Percentiles rank a stretch among this genome's conserved stretches.
Conservation (phyloP, 2,888 invertebrate species). For the Aleiodes alternator region DNA sequence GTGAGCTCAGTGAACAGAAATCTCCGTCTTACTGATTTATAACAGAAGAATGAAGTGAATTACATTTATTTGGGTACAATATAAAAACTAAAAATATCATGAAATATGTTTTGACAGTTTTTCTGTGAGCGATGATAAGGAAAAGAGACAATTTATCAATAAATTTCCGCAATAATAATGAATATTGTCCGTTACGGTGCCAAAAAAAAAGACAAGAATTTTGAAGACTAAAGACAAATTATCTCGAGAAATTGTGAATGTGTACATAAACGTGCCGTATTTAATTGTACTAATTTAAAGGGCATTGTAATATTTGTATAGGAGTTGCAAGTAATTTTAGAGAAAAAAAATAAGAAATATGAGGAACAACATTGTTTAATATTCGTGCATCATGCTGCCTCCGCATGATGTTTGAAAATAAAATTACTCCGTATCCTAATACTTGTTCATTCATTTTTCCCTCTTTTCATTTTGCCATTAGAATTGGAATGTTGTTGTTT, state of each 20-base stretch:
- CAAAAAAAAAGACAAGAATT: constrained; percentile 51
- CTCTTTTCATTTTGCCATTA: background rate
- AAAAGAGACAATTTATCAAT: background rate
- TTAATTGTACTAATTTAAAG: constrained; percentile 49
- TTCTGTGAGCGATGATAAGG: background rate
- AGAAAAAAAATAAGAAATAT: constrained; percentile 46
- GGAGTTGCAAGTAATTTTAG: constrained; percentile 69
- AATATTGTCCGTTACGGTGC: constrained; percentile 54
- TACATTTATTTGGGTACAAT: background rate
- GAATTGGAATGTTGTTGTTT: background rate
- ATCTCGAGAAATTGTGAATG: constrained; percentile 60
- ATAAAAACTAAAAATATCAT: constrained; percentile 1
- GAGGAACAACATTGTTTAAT: constrained; percentile 61
- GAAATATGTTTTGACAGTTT: background rate
- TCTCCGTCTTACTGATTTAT: background rate
- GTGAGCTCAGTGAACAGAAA: constrained; percentile 57
- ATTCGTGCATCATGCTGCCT: constrained; percentile 65
- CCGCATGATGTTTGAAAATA: constrained; percentile 65
- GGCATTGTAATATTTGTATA: constrained; percentile 70
- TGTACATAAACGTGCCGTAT: constrained; percentile 65
- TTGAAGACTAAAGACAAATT: constrained; percentile 50
- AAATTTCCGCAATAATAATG: background rate
- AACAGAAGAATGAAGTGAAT: background rate
- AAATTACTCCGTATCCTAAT: constrained; percentile 60
- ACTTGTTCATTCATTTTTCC: background rate